phyloP scores from a whole-genome alignment of 2,797 vertebrate species.

The Sebastes vulpes region DNA sequence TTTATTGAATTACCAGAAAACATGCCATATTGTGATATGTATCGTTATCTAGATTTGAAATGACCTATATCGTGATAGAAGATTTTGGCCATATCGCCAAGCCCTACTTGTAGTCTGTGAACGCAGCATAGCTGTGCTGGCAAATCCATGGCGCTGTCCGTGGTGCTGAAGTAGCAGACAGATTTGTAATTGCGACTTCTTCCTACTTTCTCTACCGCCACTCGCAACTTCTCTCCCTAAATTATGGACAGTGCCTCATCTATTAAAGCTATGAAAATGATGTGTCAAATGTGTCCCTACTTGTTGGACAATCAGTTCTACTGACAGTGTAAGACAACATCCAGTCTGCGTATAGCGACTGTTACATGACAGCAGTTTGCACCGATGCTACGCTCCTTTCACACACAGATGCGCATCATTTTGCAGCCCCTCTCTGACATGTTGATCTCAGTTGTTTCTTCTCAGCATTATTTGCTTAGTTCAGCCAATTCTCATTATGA shows the following conservation, averaged over 20 bases:
- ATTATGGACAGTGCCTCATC: neutral
- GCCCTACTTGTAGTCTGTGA: too few species aligned
- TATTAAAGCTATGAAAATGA: neutral
- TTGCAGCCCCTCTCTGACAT: neutral
- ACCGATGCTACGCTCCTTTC: neutral
- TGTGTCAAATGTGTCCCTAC: neutral
- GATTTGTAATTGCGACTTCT: too few species aligned
- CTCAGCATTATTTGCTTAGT: neutral
- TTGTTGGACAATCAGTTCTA: neutral
- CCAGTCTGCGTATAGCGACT: neutral
- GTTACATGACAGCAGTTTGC: conserved; percentile 6
- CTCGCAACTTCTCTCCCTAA: neutral
- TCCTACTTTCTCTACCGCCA: too few species aligned
- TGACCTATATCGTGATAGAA: too few species aligned
- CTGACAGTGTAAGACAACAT: neutral
- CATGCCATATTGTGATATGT: too few species aligned
- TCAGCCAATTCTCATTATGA: neutral
- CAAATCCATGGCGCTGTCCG: too few species aligned
- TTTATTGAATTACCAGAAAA: too few species aligned
- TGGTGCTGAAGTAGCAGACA: too few species aligned
- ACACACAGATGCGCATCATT: neutral
- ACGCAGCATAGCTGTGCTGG: too few species aligned
- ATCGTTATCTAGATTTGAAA: too few species aligned
- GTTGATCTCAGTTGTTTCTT: neutral
- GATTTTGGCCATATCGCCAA: too few species aligned